Evolutionary conservation across 2,113 vertebrate species (phyloP).

Genomic region (Macrotus californicus): DNA sequence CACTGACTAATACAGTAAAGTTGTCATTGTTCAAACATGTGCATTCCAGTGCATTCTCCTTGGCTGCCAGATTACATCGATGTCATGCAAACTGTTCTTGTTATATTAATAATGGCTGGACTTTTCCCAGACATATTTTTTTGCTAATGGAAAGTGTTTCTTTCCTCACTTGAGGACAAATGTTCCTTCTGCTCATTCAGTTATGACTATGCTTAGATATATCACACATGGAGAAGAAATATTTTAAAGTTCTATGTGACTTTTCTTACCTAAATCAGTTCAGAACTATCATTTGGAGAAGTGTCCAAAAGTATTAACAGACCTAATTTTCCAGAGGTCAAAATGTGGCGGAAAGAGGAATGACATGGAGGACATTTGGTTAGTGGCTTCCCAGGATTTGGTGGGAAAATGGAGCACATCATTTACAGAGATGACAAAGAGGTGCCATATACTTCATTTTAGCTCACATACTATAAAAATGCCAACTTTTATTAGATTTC

Average conservation of each 20-base stretch:
- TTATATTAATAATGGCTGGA: too few species aligned
- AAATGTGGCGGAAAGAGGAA: not conserved
- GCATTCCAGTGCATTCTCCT: too few species aligned
- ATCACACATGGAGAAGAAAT: not conserved
- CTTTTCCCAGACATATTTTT: not conserved
- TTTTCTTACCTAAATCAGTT: conserved; percentile 11
- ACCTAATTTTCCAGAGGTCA: conserved; percentile 40
- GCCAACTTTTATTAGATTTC: not conserved
- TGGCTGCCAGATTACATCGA: too few species aligned
- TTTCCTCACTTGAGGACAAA: not conserved
- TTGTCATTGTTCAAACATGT: too few species aligned
- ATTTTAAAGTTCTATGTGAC: not conserved
- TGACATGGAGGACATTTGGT: not conserved
- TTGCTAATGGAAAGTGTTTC: not conserved
- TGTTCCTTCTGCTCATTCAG: not conserved
- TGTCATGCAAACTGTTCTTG: too few species aligned
- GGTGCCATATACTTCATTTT: not conserved
- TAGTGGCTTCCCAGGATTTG: not conserved
- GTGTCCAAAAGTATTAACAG: conserved; percentile 6
- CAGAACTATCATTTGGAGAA: not conserved
- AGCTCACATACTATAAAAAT: not conserved
- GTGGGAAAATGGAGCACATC: not conserved
- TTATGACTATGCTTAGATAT: not conserved
- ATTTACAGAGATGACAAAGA: not conserved
- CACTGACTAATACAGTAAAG: too few species aligned